Conservation (phyloP, 2,797 vertebrate genomes). For the Melanotaenia trifasciata region DNA sequence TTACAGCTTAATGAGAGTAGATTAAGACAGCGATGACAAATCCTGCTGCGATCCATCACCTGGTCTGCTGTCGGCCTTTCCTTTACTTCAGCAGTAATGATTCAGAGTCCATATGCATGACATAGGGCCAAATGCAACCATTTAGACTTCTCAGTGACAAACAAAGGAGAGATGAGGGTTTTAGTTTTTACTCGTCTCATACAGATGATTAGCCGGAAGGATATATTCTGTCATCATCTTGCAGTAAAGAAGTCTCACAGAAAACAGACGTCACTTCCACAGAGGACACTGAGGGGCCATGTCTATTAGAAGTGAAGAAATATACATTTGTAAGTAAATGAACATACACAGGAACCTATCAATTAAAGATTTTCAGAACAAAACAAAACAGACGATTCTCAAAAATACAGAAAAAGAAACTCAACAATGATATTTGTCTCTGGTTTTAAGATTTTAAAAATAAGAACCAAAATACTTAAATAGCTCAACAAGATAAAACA, state of each 20-base stretch:
- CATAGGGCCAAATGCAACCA: constrained; percentile 52
- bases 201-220: background rate
- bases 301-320: background rate
- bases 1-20: constrained; percentile 85
- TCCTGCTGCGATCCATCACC: constrained; percentile 81
- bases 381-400: no score
- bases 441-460: no score
- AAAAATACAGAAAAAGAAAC: no score
- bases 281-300: background rate
- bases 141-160: constrained; percentile 26
- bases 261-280: background rate
- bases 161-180: background rate
- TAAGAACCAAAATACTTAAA: no score
- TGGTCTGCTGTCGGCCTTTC: constrained; percentile 53
- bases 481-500: no score
- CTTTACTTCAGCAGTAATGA: constrained; percentile 50
- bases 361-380: no score
- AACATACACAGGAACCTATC: no score
- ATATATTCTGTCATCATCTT: constrained; percentile 7
- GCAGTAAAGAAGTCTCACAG: background rate
- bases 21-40: constrained; percentile 62
- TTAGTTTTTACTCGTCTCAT: constrained; percentile 16
- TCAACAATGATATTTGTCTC: no score
- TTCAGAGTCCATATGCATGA: constrained; percentile 64
- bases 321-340: no score